Conservation (phyloP, 1,140 invertebrate species). For the Metaphire vulgaris region DNA sequence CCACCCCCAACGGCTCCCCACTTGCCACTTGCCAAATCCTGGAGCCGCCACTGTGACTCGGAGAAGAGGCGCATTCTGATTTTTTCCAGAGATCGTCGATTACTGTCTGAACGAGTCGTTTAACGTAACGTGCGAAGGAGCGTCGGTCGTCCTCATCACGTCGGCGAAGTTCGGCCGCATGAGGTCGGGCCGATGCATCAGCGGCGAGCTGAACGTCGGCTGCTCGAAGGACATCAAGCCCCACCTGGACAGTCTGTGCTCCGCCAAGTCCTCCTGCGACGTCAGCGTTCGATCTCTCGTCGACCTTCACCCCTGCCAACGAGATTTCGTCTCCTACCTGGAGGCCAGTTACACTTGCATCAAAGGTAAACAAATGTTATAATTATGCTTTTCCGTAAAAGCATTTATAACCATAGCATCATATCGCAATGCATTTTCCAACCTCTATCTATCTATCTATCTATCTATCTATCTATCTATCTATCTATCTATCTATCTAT, state of each 20-base stretch:
- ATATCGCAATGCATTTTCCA: background rate
- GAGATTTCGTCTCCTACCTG: conserved; percentile 18
- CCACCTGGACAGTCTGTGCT: conserved; percentile 10
- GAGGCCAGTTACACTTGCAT: conserved; percentile 14
- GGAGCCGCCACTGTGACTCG: too few species aligned
- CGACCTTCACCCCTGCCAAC: conserved; percentile 24
- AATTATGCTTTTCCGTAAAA: background rate
- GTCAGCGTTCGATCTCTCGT: conserved; percentile 18
- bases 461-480: background rate
- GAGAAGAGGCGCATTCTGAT: background rate
- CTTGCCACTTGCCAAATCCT: too few species aligned
- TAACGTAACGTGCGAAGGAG: background rate
- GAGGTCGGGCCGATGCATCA: conserved; percentile 7
- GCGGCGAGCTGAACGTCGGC: conserved; percentile 11
- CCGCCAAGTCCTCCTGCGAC: background rate
- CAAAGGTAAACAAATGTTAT: background rate
- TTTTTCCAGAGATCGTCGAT: background rate
- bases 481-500: conserved; percentile 8
- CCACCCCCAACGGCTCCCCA: too few species aligned
- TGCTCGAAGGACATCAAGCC: conserved; percentile 19
- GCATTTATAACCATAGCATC: conserved; percentile 1
- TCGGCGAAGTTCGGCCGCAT: conserved; percentile 14
- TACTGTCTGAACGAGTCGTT: conserved; percentile 15
- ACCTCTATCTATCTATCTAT: background rate
- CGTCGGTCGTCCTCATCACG: background rate